These are phyloP conservation scores for Troides oblongomaculatus DNA, from an alignment of 2,888 invertebrate species.

Conservation along the genomic window DNA sequence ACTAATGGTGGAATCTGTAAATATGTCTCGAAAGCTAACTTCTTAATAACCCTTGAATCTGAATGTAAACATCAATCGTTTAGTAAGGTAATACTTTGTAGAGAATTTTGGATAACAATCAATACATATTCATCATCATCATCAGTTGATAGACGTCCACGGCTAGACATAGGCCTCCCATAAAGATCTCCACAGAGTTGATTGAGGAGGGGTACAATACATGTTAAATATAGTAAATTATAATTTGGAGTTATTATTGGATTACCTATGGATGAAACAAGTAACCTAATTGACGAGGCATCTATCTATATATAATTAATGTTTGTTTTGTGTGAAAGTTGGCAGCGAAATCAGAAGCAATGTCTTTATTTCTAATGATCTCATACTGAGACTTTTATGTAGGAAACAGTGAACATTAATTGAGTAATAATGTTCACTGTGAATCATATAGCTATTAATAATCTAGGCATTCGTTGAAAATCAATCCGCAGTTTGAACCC, in stretches of 20 bases:
- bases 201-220: background rate
- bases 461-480: constrained; percentile 10
- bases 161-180: too few species aligned
- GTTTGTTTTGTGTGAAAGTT: constrained; percentile 19
- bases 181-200: too few species aligned
- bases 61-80: too few species aligned
- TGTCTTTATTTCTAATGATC: constrained; percentile 25
- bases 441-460: constrained; percentile 13
- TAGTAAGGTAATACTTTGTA: too few species aligned
- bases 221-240: background rate
- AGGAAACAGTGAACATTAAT: constrained; percentile 30
- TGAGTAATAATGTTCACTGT: constrained; percentile 21
- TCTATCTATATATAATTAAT: constrained; percentile 17
- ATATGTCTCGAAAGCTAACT: too few species aligned
- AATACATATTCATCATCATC: too few species aligned
- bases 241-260: background rate
- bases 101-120: too few species aligned
- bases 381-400: constrained; percentile 28
- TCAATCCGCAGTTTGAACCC: background rate
- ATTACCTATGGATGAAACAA: background rate
- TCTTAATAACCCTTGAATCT: too few species aligned
- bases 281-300: background rate
- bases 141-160: too few species aligned
- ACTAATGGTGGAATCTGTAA: too few species aligned
- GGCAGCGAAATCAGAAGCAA: constrained; percentile 14